These are phyloP conservation scores for Melanotus villosus DNA, from an alignment of 2,888 invertebrate genomes.

Conservation along the genomic window DNA sequence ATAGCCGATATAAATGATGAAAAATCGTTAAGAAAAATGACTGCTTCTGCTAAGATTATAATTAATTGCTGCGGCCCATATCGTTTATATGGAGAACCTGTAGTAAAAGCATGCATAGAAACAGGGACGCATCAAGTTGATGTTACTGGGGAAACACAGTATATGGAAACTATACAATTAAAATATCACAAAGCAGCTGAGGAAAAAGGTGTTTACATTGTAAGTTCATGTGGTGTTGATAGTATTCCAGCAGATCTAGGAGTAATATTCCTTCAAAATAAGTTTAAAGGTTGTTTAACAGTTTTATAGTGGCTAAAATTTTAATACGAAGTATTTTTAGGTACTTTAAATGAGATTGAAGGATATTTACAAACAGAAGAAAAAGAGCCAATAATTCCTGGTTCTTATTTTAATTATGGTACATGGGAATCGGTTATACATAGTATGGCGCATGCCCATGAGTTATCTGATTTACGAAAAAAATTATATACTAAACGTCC, in stretches of 20 bases:
- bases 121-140: slow-evolving; percentile 90
- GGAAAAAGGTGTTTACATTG: slow-evolving; percentile 86
- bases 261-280: slow-evolving; percentile 80
- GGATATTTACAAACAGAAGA: slow-evolving; percentile 73
- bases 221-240: slow-evolving; percentile 95
- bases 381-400: slow-evolving; percentile 62
- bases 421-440: slow-evolving; percentile 93
- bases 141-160: slow-evolving; percentile 91
- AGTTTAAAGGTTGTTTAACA: slow-evolving; percentile 79
- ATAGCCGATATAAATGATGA: slow-evolving; percentile 85
- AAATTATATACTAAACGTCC: slow-evolving; percentile 78
- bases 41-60: slow-evolving; percentile 81
- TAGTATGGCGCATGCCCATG: slow-evolving; percentile 77
- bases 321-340: slow-evolving; percentile 59
- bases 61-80: slow-evolving; percentile 96
- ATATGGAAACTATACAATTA: slow-evolving; percentile 72
- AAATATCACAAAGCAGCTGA: slow-evolving; percentile 82
- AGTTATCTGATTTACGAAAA: slow-evolving; percentile 77
- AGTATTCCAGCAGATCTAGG: slow-evolving; percentile 95
- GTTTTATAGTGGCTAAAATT: background rate
- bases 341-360: slow-evolving; percentile 84
- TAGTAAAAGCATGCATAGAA: slow-evolving; percentile 87
- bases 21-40: slow-evolving; percentile 85
- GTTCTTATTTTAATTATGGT: slow-evolving; percentile 80
- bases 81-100: slow-evolving; percentile 88